Evolutionary conservation across 2,113 vertebrate species (phyloP).

Genomic region (Chrysemys picta): DNA sequence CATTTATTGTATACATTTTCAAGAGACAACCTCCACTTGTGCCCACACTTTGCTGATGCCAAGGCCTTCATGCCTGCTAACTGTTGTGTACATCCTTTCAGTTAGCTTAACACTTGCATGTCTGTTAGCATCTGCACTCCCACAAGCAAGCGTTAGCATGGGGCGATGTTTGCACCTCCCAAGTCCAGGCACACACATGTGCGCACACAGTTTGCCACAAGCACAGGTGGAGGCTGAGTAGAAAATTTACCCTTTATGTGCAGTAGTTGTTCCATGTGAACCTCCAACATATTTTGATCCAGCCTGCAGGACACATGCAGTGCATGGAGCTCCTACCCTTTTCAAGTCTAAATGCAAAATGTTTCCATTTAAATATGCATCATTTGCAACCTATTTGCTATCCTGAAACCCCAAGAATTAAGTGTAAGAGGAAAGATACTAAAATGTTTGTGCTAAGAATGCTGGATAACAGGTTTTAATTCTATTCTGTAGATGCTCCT

Average conservation of each 20-base stretch:
- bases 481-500: rapidly evolving
- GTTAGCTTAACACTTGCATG: neutral
- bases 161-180: neutral
- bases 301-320: neutral
- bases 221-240: neutral
- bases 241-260: neutral
- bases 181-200: rapidly evolving
- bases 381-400: neutral
- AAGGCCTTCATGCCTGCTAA: neutral
- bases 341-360: neutral
- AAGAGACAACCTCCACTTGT: neutral
- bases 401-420: neutral
- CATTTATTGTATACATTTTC: neutral
- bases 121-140: neutral
- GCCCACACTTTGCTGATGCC: neutral
- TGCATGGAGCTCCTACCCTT: neutral
- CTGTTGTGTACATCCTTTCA: rapidly evolving
- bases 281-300: neutral
- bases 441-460: neutral
- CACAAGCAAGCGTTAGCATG: rapidly evolving
- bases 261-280: neutral
- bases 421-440: neutral
- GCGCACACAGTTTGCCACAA: rapidly evolving
- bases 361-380: neutral
- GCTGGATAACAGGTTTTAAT: neutral